phyloP scores from a whole-genome alignment of 2,797 vertebrate species.

The Micrastur ruficollis region DNA sequence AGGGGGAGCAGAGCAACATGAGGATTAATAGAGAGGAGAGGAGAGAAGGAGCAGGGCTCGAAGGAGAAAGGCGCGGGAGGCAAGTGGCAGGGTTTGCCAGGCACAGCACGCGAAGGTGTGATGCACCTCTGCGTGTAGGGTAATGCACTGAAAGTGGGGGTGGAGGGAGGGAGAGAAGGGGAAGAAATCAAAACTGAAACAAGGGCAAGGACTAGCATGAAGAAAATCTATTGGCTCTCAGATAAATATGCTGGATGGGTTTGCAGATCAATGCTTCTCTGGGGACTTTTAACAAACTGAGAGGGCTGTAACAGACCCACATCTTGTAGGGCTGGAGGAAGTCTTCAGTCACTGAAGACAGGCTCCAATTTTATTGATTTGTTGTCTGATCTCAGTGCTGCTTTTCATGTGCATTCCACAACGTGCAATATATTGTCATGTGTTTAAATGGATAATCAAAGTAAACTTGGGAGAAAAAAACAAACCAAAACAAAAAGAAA shows the following conservation, averaged over 20 bases:
- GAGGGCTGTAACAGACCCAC: background rate
- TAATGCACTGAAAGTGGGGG: background rate
- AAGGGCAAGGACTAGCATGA: background rate
- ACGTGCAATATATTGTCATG: background rate
- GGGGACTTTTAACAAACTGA: background rate
- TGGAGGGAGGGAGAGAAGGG: background rate
- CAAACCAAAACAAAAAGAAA: background rate
- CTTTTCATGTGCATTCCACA: background rate
- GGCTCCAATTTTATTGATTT: background rate
- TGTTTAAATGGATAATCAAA: background rate
- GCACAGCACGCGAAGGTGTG: accelerated
- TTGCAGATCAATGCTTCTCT: background rate
- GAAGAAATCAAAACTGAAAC: background rate
- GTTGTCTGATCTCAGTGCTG: background rate
- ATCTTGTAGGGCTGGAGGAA: background rate
- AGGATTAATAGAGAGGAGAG: background rate
- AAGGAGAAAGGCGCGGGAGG: background rate
- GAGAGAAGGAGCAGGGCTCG: background rate
- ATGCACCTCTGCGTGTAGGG: background rate
- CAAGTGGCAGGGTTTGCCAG: background rate
- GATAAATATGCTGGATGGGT: background rate
- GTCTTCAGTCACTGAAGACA: background rate
- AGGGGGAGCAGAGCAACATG: background rate
- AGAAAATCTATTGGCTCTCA: background rate
- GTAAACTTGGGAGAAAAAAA: background rate